phyloP scores from a whole-genome alignment of 35 echinoderm and acorn worm species.

The Hemicentrotus pulcherrimus region DNA sequence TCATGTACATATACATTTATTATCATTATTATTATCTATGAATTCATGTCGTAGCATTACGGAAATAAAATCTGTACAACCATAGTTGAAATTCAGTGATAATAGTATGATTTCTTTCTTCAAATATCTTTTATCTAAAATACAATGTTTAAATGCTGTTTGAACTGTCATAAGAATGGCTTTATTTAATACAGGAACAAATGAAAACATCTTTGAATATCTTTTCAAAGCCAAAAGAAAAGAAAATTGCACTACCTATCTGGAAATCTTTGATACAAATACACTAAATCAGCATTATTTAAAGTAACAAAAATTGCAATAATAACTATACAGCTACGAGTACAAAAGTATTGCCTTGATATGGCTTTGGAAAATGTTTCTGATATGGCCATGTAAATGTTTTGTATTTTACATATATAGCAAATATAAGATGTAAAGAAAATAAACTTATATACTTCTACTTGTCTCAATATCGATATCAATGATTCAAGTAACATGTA shows the following conservation, averaged over 20 bases:
- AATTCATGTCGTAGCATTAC: background rate
- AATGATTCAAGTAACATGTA: background rate
- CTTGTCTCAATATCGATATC: background rate
- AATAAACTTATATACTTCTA: background rate
- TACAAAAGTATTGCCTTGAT: background rate
- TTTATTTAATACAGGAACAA: background rate
- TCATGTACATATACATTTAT: constrained; percentile 6
- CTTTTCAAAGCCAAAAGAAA: background rate
- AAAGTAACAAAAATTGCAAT: background rate
- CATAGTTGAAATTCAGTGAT: background rate
- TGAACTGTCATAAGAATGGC: background rate
- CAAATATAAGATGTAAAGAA: background rate
- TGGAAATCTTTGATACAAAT: background rate
- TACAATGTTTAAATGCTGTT: background rate
- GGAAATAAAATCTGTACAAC: background rate
- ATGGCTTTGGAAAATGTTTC: background rate
- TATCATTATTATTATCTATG: background rate
- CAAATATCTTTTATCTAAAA: background rate
- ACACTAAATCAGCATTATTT: background rate
- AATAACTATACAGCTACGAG: background rate
- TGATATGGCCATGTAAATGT: background rate
- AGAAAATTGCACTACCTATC: background rate
- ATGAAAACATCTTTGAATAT: background rate
- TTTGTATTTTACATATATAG: background rate
- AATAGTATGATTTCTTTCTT: background rate